phyloP scores from a whole-genome alignment of 2,797 vertebrate genomes.

The Tachyglossus aculeatus region DNA sequence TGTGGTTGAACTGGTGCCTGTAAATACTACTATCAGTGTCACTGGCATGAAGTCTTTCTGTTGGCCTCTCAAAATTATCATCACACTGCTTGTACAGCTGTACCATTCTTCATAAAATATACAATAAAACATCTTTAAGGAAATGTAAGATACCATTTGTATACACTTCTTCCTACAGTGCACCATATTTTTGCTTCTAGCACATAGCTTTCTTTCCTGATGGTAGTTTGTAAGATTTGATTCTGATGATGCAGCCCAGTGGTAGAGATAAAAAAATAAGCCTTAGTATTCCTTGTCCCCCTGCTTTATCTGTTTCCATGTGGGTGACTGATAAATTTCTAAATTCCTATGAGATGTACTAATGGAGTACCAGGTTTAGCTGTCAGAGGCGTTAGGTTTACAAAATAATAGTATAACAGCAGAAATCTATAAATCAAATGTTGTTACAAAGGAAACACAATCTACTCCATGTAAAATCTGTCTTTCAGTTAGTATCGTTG shows the following conservation, averaged over 20 bases:
- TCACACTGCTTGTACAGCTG: too few species aligned
- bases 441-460: constrained; percentile 52
- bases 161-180: background rate
- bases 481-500: background rate
- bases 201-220: constrained; percentile 2
- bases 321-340: constrained; percentile 39
- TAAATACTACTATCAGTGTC: too few species aligned
- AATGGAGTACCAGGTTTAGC: constrained; percentile 32
- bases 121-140: background rate
- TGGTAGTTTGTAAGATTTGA: constrained; percentile 42
- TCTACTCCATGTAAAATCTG: constrained; percentile 39
- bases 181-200: constrained; percentile 19
- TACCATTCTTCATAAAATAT: too few species aligned
- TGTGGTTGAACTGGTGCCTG: too few species aligned
- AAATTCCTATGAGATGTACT: constrained; percentile 24
- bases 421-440: constrained; percentile 35
- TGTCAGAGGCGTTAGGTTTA: constrained; percentile 6
- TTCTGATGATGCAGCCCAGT: background rate
- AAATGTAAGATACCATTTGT: background rate
- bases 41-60: too few species aligned
- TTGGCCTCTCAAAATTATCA: too few species aligned
- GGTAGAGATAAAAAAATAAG: constrained; percentile 53
- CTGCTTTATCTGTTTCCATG: constrained; percentile 45
- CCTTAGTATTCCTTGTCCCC: constrained; percentile 27
- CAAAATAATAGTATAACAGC: constrained; percentile 34